Evolutionary conservation across 2,888 invertebrate genomes (phyloP).

Genomic region (Melinopterus prodromus): DNA sequence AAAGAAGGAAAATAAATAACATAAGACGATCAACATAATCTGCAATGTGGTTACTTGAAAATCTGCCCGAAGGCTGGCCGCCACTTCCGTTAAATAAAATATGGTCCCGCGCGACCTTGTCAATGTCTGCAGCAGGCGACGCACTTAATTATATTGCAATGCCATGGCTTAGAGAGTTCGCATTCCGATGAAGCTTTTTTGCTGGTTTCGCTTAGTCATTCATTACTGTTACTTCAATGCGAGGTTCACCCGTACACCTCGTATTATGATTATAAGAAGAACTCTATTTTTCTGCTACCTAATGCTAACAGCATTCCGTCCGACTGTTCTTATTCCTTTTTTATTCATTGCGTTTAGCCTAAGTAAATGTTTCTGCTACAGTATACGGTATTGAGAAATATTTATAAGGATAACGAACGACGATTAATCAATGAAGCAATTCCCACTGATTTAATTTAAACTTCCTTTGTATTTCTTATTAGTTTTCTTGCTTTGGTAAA

Average conservation of each 20-base stretch:
- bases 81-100: neutral
- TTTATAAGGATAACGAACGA: no score
- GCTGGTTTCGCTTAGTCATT: conserved; percentile 19
- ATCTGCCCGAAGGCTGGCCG: neutral
- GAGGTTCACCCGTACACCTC: neutral
- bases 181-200: conserved; percentile 14
- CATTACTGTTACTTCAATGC: conserved; percentile 24
- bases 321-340: conserved; percentile 8
- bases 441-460: no score
- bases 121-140: neutral
- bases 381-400: no score
- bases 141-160: conserved; percentile 9
- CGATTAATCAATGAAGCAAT: no score
- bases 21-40: neutral
- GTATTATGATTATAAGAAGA: conserved; percentile 17
- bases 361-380: conserved; percentile 15
- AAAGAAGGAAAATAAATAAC: neutral
- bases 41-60: neutral
- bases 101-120: neutral
- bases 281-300: conserved; percentile 18
- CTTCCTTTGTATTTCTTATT: no score
- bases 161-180: conserved; percentile 13
- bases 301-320: conserved; percentile 14
- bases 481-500: no score
- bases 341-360: neutral